Evolutionary conservation across 2,888 invertebrate genomes (phyloP).

Genomic region (Cheilosia impressa): DNA sequence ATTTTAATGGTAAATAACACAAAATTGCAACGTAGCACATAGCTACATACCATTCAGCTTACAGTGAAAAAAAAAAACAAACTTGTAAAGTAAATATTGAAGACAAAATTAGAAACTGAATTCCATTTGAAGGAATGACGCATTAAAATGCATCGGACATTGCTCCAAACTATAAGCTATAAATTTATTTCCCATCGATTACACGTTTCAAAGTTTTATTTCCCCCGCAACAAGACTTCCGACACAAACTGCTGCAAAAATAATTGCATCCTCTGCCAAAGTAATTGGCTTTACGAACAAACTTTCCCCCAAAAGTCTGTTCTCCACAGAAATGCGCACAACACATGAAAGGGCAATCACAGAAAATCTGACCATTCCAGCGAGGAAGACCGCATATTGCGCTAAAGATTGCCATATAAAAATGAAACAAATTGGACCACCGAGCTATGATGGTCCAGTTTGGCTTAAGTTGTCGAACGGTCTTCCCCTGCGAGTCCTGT

Average conservation of each 20-base stretch:
- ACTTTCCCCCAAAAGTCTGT: constrained; percentile 3
- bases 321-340: constrained; percentile 4
- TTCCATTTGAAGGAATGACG: neutral
- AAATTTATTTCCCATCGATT: constrained; percentile 4
- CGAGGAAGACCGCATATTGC: neutral
- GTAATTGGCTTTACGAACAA: constrained; percentile 32
- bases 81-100: neutral
- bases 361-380: constrained; percentile 1
- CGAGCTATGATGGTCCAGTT: constrained; percentile 8
- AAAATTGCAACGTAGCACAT: too few relatives aligned
- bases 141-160: neutral
- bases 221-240: neutral
- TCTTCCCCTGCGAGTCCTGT: neutral
- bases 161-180: neutral
- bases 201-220: constrained; percentile 9
- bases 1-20: too few relatives aligned
- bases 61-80: neutral
- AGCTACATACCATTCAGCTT: neutral
- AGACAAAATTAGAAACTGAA: neutral
- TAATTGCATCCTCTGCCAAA: constrained; percentile 1
- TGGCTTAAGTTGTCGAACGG: constrained; percentile 17
- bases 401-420: constrained; percentile 20
- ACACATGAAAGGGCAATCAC: constrained; percentile 20
- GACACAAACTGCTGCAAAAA: constrained; percentile 1
- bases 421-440: constrained; percentile 39